A percentile compares a stretch with the other conserved stretches of the same genome.
Evolutionary conservation across 2,797 vertebrate genomes (phyloP).

Genomic region (Varecia variegata): DNA sequence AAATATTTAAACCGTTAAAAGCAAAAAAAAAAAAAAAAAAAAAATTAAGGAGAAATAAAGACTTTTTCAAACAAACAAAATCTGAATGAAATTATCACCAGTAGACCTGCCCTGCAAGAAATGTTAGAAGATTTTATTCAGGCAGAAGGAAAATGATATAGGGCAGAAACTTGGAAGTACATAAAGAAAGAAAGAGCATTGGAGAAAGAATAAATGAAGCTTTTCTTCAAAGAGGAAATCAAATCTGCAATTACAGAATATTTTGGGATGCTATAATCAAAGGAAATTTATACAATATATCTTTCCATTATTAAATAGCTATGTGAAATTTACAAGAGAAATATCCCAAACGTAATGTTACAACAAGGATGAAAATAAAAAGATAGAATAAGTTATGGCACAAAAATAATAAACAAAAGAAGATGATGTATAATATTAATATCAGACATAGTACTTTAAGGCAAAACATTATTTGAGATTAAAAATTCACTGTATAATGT

Average conservation of each 20-base stretch:
- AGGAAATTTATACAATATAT: conserved; percentile 14
- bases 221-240: conserved; percentile 38
- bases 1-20: conserved; percentile 31
- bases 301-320: not conserved
- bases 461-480: conserved; percentile 13
- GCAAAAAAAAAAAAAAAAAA: not conserved
- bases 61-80: not conserved
- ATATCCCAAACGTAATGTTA: not conserved
- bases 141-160: conserved; percentile 21
- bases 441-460: not conserved
- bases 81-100: conserved; percentile 13
- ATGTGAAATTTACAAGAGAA: not conserved
- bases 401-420: conserved; percentile 12
- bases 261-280: not conserved
- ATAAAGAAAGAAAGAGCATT: not conserved
- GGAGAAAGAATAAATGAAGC: not conserved
- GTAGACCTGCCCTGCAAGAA: not conserved
- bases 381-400: not conserved
- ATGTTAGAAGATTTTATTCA: conserved; percentile 29
- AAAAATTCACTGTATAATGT: not conserved
- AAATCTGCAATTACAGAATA: conserved; percentile 11
- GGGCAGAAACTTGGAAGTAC: not conserved
- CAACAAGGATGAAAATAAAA: conserved; percentile 24
- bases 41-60: not conserved
- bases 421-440: not conserved